Evolutionary conservation across 2,113 vertebrate genomes (phyloP), one percentile per base, ranked within the genome.

Genomic region (Turnix velox): DNA sequence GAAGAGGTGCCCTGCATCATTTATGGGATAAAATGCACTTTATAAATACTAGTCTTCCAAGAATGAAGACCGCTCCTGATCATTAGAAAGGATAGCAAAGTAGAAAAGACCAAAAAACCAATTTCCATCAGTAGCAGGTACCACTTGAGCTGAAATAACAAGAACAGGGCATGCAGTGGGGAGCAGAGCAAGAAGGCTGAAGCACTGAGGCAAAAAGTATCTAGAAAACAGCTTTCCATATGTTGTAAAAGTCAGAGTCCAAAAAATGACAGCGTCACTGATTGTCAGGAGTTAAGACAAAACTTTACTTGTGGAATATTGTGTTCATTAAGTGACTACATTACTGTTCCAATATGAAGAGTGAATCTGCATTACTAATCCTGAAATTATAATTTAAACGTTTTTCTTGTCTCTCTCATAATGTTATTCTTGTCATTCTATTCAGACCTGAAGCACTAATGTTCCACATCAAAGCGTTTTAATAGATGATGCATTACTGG

Each of bases 391-490:
- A 58, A 58, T 30, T 75, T 28, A 71, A 27, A 68, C 11, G 8
- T 81, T 73, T 40, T 75, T 85, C 45, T 81, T 46, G 40, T 51
- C 69, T 76, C 25, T 35, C 13, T 69, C 37, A 67, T n/a, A 48
- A 54, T 8, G 25, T 40, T 45, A 28, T 62, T 80, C 18, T 72
- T 90, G 71, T 90, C 49, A 52, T 11, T 54, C 27, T 59, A 14
- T 59, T 74, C n/a, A 88, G 73, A 91, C 27, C 55, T 55, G 51
- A 77, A 92, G 68, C 76, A 67, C 27, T 94, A 71, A 78, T 91
- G 93, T 92, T 95, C n/a, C 51, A 71, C 39, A 84, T 81, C 72
- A 81, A 86, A 93, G 84, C 3, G 1, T 66, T 81, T 80, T 81
- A 93, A 59, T 33, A 74, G 20, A 76, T 59, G 51, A 63, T 69